Conservation (phyloP, 2,113 vertebrate genomes). For the Spermophilus dauricus region DNA sequence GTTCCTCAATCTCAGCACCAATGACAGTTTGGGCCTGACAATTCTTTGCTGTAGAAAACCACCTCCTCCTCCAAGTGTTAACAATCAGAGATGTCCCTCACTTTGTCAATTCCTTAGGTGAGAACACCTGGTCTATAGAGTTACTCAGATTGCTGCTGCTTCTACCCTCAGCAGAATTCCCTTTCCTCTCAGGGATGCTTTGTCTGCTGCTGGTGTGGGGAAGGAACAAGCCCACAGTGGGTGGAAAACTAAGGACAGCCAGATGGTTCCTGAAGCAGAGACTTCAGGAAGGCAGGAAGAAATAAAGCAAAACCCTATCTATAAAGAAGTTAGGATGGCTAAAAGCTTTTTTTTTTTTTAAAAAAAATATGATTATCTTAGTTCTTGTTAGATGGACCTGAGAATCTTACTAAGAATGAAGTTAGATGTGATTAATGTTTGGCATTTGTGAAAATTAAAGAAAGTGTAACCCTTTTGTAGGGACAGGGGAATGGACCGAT, state of each 20-base stretch:
- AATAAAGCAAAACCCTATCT: background rate
- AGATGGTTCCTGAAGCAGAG: background rate
- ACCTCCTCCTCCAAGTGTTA: background rate
- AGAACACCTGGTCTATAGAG: background rate
- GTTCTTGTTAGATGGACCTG: background rate
- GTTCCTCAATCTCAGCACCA: background rate
- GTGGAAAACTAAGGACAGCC: background rate
- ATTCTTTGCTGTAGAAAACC: background rate
- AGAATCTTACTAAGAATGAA: background rate
- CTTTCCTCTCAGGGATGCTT: background rate
- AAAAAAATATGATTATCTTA: no score
- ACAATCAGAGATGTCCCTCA: background rate
- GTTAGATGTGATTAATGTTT: background rate
- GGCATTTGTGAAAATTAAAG: background rate
- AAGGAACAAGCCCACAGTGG: background rate
- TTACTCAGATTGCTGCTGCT: background rate
- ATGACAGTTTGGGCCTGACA: background rate
- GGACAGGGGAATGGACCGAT: background rate
- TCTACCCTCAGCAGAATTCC: no score
- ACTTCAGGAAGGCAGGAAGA: background rate
- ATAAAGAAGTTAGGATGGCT: background rate
- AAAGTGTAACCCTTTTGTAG: background rate
- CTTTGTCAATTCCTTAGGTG: background rate
- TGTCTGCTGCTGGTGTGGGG: background rate
- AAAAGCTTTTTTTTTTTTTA: background rate